Base-by-base conservation (phyloP, 2,888 invertebrate species). In the Caenorhabditis sinica region DNA sequence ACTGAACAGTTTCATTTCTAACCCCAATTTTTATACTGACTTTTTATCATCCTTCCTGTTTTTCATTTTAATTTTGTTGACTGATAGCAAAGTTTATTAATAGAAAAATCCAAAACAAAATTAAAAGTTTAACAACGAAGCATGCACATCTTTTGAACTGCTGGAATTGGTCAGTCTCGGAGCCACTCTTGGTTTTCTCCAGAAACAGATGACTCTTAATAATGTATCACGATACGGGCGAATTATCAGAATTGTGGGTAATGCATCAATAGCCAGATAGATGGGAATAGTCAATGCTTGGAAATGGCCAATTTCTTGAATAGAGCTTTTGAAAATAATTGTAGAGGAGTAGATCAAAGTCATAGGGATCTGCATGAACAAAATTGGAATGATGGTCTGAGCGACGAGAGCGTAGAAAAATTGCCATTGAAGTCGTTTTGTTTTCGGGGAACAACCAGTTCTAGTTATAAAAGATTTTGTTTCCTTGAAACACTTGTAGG, bases 391-490 rank as follows among this genome's bases (percentile, higher is more conserved):
- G 6, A 40, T 25, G 5, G 75, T 56, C n/a, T 75, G 63, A 28
- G 56, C 17, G 4, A 66, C 51, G 3, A 75, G 53, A 2, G 75
- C 75, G 28, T 33, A 75, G 63, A 75, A 75, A 6, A 75, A 33
- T 51, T 76, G 75, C 65, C 66, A 51, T 45, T 77, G 76, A 13
- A 77, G 68, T 6, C 28, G 23, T 51, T 36, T 33, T 4, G 6
- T 20, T 15, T 23, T 60, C 15, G 58, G 13, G 11, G 66, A 60
- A 28, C 28, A 28, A 3, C 8, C 23, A 9, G 28, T 13, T 17
- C 43, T 25, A 4, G 8, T 66, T 8, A 66, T 33, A 0, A 68
- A 30, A 4, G 28, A 30, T 45, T 58, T 45, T 23, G 53, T 60
- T 1, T 58, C 28, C 25, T n/a, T 15, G 30, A 49, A 77, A 40